A percentile compares a stretch with the other conserved stretches of the same genome.
Evolutionary conservation across 2,888 invertebrate genomes (phyloP).

Genomic region (Pheosia gnoma): DNA sequence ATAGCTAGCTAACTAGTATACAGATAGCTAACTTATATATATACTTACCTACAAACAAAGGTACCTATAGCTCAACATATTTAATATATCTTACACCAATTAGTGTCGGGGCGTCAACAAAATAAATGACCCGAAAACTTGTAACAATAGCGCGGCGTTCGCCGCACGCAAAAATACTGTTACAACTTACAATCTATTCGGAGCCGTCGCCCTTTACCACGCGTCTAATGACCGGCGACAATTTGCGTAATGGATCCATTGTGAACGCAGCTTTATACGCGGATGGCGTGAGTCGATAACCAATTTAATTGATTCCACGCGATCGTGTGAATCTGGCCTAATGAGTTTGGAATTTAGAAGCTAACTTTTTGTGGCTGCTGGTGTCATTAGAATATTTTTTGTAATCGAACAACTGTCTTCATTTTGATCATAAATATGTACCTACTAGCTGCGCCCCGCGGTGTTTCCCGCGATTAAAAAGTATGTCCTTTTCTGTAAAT

Average conservation of each 20-base stretch:
- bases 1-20: conserved; percentile 2
- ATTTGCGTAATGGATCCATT: conserved; percentile 81
- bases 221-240: conserved; percentile 66
- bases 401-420: too few relatives aligned
- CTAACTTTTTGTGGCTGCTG: background rate
- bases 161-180: conserved; percentile 76
- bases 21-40: too few relatives aligned
- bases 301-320: conserved; percentile 62
- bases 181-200: conserved; percentile 41
- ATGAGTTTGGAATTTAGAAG: conserved; percentile 48
- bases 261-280: conserved; percentile 69
- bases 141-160: conserved; percentile 46
- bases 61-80: conserved; percentile 10
- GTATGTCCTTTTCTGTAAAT: too few relatives aligned
- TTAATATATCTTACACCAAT: conserved; percentile 41
- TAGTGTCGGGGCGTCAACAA: conserved; percentile 32
- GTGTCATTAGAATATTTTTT: background rate
- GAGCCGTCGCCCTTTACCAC: conserved; percentile 33
- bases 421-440: too few relatives aligned
- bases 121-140: conserved; percentile 46
- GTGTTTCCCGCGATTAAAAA: too few relatives aligned
- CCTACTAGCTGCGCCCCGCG: too few relatives aligned
- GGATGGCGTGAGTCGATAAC: conserved; percentile 69
- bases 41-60: background rate
- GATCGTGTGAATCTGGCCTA: conserved; percentile 58